Evolutionary conservation across 2,888 invertebrate genomes (phyloP), one percentile per base, ranked within the genome.

Genomic region (Venusia cambrica): DNA sequence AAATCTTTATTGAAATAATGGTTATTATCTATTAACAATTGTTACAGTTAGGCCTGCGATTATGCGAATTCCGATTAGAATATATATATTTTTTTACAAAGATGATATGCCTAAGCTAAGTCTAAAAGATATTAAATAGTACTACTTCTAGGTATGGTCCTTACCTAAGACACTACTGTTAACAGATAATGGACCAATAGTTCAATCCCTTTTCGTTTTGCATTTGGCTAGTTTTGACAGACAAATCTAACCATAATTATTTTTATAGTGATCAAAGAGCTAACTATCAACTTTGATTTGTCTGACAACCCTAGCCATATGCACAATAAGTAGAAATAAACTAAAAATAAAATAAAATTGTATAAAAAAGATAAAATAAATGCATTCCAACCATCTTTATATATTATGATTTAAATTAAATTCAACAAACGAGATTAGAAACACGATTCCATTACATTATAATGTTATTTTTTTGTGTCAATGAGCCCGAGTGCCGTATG

Each of bases 21-120:
- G 87, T 84, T 85, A 85, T 85, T 87, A 87, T 80, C 87, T 83
- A 87, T 87, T 84, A 87, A 87, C 87, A 81, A 72, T 31, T 73
- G 72, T 80, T 81, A 84, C 57, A 72, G 50, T 80, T 85, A 87
- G 87, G 84, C 83, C 81, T 60, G 75, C 69, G 74, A 73, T 73
- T 72, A 79, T 67, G 70, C 73, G 57, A 66, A 55, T 64, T 61
- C 63, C 59, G 65, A 67, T 78, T 78, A 80, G 73, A 68, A 54
- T 53, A 60, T 68, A n/a, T n/a, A n/a, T 73, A 74, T 75, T 51
- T 66, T 77, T 77, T 73, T 76, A 80, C 71, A 79, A 73, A 75
- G 70, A 72, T 81, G 83, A 83, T 84, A 84, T 83, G 80, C 76
- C 78, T 78, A 75, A 41, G 56, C 70, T 78, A 73, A 63, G 42